Evolutionary conservation across 1,140 invertebrate species (phyloP), one percentile per base, ranked within the genome.

Genomic region (Coenobita brevimanus): DNA sequence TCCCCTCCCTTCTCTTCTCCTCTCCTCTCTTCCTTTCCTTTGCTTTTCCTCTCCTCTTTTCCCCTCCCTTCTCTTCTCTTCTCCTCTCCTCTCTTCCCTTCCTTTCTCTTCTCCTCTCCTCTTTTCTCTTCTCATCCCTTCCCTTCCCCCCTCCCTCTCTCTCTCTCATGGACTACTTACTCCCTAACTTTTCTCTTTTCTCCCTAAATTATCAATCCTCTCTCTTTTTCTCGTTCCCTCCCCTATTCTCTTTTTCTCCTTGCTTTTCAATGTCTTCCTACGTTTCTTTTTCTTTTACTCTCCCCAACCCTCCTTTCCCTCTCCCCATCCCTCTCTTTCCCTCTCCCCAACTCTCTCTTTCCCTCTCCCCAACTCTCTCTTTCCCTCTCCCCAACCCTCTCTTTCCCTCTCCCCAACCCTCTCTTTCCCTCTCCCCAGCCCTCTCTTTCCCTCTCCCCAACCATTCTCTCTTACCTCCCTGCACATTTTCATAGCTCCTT

Each of bases 181-280:
- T n/a, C 10, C 62, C 36, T 30, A 24, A n/a, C 30, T 30, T 64
- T 30, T 64, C 62, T 64, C n/a, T 30, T 67, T 33, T 67, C 62
- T 67, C 62, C 36, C 62, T 67, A 24, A 13, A 10, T 24, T 67
- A 24, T 67, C 62, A 30, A 24, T 67, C 62, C n/a, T 67, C 62
- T 67, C 62, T 67, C 62, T 67, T 33, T 67, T 33, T 67, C 62
- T 67, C 62, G 27, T 33, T 67, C 62, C 36, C 62, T 67, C 62
- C 8, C 62, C 62, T n/a, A n/a, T n/a, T n/a, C n/a, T n/a, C n/a
- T n/a, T n/a, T n/a, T n/a, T n/a, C n/a, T n/a, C n/a, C n/a, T n/a
- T n/a, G n/a, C n/a, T n/a, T n/a, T n/a, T n/a, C n/a, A n/a, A n/a
- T n/a, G n/a, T n/a, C n/a, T n/a, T n/a, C n/a, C n/a, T n/a, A n/a